These are phyloP conservation scores for Macrosteles quadrilineatus DNA, from an alignment of 1,140 invertebrate genomes.

Conservation along the genomic window DNA sequence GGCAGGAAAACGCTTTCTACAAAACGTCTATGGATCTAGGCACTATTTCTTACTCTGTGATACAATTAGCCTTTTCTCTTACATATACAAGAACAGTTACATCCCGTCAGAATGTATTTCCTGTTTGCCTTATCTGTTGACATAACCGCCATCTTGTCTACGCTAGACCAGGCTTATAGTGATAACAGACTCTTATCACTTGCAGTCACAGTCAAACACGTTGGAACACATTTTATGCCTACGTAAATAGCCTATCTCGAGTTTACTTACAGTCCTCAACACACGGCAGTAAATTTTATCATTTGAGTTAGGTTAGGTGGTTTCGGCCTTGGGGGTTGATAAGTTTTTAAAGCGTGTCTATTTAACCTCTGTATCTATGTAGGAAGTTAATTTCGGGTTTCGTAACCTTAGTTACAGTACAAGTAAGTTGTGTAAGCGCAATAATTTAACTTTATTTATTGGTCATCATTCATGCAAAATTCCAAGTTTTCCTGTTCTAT, in stretches of 20 bases:
- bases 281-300: too few relatives aligned
- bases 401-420: not conserved
- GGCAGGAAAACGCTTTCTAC: too few relatives aligned
- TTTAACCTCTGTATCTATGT: too few relatives aligned
- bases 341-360: too few relatives aligned
- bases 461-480: not conserved
- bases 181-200: too few relatives aligned
- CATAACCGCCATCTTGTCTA: slow-evolving; percentile 16
- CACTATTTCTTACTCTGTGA: too few relatives aligned
- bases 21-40: too few relatives aligned
- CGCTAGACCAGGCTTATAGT: not conserved
- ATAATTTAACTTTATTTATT: not conserved
- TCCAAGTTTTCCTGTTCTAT: not conserved
- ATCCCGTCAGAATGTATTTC: not conserved
- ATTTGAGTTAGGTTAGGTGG: not conserved
- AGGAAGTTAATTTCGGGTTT: not conserved
- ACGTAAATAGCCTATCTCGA: too few relatives aligned
- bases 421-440: not conserved
- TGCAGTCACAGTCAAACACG: not conserved
- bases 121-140: slow-evolving; percentile 19
- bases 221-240: not conserved
- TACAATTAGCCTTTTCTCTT: too few relatives aligned
- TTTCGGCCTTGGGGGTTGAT: not conserved
- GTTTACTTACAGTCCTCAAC: not conserved
- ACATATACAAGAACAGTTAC: too few relatives aligned